A percentile compares a stretch with the other conserved stretches of the same genome.
Evolutionary conservation across 2,888 invertebrate species (phyloP).

Genomic region (Dasysyrphus tricinctus): DNA sequence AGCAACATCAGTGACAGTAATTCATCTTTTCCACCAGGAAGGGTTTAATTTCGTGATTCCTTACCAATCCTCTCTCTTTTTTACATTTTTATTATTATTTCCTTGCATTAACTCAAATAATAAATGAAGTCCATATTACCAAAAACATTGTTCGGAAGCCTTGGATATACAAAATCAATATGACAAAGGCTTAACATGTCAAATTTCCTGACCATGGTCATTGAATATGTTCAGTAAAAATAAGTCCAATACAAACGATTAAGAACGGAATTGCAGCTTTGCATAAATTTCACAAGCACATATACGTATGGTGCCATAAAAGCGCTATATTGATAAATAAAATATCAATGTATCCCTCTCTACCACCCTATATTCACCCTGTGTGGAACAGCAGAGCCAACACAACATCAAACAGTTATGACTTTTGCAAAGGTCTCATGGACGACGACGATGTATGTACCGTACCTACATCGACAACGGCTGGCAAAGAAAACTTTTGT

Average conservation of each 20-base stretch:
- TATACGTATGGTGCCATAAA: background rate
- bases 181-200: background rate
- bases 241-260: background rate
- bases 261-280: constrained; percentile 16
- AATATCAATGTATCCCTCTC: constrained; percentile 13
- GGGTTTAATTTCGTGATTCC: background rate
- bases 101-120: background rate
- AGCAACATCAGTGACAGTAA: no score
- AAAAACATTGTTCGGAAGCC: background rate
- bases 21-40: no score
- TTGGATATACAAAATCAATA: background rate
- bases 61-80: background rate
- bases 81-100: background rate
- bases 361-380: no score
- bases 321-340: constrained; percentile 13
- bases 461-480: background rate
- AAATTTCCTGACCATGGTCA: background rate
- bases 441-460: background rate
- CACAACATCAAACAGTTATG: constrained; percentile 5
- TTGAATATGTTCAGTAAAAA: constrained; percentile 4
- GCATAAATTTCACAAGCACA: background rate
- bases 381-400: background rate
- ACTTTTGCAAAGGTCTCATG: background rate
- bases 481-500: constrained; percentile 38
- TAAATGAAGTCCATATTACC: background rate